phyloP scores from a whole-genome alignment of 2,888 invertebrate species.

The Drosophila phalerata region DNA sequence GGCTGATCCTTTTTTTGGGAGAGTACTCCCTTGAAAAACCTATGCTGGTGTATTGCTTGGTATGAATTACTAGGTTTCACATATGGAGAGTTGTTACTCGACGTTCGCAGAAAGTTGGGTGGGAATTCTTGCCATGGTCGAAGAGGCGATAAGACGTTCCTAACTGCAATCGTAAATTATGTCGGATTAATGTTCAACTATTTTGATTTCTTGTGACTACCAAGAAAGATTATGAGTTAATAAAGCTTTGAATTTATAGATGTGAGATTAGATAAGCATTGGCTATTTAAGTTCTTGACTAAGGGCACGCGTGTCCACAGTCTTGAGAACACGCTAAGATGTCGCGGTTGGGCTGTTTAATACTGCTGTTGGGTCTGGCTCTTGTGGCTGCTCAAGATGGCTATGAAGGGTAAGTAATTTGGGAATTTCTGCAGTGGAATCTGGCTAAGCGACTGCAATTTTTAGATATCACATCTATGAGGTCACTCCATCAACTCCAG shows the following conservation, averaged over 20 bases:
- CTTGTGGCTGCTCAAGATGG: slow-evolving; percentile 40
- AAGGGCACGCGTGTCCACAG: background rate
- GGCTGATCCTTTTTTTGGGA: background rate
- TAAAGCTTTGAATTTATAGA: slow-evolving; percentile 35
- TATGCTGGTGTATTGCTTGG: slow-evolving; percentile 85
- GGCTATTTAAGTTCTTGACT: slow-evolving; percentile 54
- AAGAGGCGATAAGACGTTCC: slow-evolving; percentile 64
- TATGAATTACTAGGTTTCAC: slow-evolving; percentile 86
- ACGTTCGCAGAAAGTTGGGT: slow-evolving; percentile 87
- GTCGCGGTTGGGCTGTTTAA: slow-evolving; percentile 42
- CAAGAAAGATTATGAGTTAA: slow-evolving; percentile 3
- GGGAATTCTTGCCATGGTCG: slow-evolving; percentile 80
- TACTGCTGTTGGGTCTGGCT: slow-evolving; percentile 46
- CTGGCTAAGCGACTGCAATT: background rate
- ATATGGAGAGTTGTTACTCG: slow-evolving; percentile 65
- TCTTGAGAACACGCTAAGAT: slow-evolving; percentile 37
- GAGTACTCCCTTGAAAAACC: slow-evolving; percentile 42
- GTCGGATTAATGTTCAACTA: slow-evolving; percentile 27
- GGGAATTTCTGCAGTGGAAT: background rate
- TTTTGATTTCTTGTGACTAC: slow-evolving; percentile 24
- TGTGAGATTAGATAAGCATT: slow-evolving; percentile 47
- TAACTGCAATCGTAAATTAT: slow-evolving; percentile 44
- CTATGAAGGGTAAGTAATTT: slow-evolving; percentile 50
- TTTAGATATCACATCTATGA: slow-evolving; percentile 81
- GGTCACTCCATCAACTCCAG: slow-evolving; percentile 47